Evolutionary conservation across 2,113 vertebrate species (phyloP).

Genomic region (Corythornis madagascariensis): DNA sequence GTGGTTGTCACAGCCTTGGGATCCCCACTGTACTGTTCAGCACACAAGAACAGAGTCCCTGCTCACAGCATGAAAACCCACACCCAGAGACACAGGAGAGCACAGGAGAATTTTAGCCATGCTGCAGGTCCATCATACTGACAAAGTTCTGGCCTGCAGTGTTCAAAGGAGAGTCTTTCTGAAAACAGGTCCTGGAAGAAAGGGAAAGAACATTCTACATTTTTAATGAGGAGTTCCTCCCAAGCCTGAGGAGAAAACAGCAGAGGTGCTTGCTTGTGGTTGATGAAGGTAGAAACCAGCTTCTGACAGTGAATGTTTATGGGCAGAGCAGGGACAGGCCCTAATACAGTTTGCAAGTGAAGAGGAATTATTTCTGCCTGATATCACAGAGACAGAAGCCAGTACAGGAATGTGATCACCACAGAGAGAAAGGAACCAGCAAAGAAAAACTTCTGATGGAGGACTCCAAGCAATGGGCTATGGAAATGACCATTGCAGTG

Average conservation of each 20-base stretch:
- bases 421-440: neutral
- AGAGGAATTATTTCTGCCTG: conserved; percentile 39
- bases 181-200: neutral
- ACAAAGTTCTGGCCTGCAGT: neutral
- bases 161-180: neutral
- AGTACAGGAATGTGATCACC: neutral
- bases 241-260: conserved; percentile 45
- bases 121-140: neutral
- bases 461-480: neutral
- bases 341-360: neutral
- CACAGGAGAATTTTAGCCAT: neutral
- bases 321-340: conserved; percentile 22
- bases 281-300: conserved; percentile 23
- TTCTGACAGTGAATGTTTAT: conserved; percentile 27
- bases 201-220: neutral
- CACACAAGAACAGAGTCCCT: neutral
- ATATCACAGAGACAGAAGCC: neutral
- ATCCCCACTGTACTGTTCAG: neutral
- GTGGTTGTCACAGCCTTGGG: conserved; percentile 8
- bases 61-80: neutral
- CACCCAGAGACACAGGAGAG: neutral
- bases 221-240: conserved; percentile 46
- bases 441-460: conserved; percentile 1
- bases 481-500: conserved; percentile 20
- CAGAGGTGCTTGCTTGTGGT: conserved; percentile 15